Conservation (phyloP, 1,140 invertebrate genomes). For the Zaprionus kolodkinae region DNA sequence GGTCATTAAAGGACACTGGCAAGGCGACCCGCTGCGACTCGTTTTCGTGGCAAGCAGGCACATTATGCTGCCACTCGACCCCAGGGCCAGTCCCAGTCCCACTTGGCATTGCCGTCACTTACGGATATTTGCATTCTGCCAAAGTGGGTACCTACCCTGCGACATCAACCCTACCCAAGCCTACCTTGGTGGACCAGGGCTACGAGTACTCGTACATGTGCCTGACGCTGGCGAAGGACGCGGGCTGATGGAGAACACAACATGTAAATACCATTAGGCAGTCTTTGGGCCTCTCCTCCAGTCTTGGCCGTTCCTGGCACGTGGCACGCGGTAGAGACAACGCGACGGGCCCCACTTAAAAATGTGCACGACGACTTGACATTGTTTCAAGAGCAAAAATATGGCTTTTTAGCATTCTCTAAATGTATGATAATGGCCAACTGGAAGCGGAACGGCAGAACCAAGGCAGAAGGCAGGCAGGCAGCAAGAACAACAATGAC, state of each 20-base stretch:
- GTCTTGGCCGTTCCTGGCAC: constrained; percentile 50
- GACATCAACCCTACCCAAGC: not conserved
- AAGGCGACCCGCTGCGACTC: constrained; percentile 26
- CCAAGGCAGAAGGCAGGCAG: not conserved
- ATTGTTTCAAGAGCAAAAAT: constrained; percentile 76
- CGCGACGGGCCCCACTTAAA: constrained; percentile 55
- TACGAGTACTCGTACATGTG: constrained; percentile 35
- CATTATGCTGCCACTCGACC: constrained; percentile 42
- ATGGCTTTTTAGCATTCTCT: constrained; percentile 66
- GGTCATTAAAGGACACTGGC: constrained; percentile 69
- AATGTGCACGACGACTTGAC: constrained; percentile 73
- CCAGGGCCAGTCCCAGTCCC: constrained; percentile 26
- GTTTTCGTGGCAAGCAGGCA: constrained; percentile 25
- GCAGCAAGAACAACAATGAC: constrained; percentile 20
- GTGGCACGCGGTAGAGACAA: not conserved
- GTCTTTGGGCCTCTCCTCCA: constrained; percentile 16
- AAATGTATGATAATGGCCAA: constrained; percentile 51
- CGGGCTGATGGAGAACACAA: constrained; percentile 46
- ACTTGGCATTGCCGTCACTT: constrained; percentile 43
- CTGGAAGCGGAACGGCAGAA: constrained; percentile 27
- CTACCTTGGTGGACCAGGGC: not conserved
- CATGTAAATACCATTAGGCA: constrained; percentile 73
- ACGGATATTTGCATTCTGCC: constrained; percentile 66
- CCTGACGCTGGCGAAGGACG: constrained; percentile 58
- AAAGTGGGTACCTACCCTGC: constrained; percentile 52